Base-by-base conservation (phyloP, 2,113 vertebrate species). In the Spermophilus dauricus region DNA sequence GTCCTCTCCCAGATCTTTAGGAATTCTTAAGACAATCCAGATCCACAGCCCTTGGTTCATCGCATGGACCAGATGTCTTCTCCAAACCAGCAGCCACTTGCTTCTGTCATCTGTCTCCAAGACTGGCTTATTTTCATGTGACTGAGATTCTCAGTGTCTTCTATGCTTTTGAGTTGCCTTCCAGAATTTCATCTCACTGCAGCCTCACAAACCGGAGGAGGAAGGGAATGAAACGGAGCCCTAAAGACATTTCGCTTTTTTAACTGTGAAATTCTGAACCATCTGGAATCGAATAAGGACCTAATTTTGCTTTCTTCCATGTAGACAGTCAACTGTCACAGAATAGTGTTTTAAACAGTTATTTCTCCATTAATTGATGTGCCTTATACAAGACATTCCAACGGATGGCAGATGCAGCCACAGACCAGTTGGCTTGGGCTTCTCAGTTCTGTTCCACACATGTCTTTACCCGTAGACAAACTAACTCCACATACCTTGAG, bases 361-460 rank as follows among this genome's bases (percentile, higher is more conserved):
- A 72, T 53, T 32, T 37, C 7, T 56, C 45, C 45, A 20, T n/a
- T 82, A 8, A n/a, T 12, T 2, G 1, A 45, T 1, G 18, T 0
- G 17, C 20, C 48, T 93, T 51, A 65, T 7, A 5, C 4, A 18
- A 14, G 42, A 84, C 30, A 34, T 63, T 32, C 61, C 8, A 32
- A 48, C 13, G 11, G 6, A 39, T 0, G 18, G 42, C 34, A 24
- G 9, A 26, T 0, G 26, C 20, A 17, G 30, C n/a, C 13, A 17
- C 32, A 72, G 39, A n/a, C n/a, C 4, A 48, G 4, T 0, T n/a
- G 53, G 34, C 4, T 17, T n/a, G n/a, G 24, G n/a, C 16, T 34
- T n/a, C 30, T 5, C 37, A 28, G 11, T 65, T 34, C 48, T 69
- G 11, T 39, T 34, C 37, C 17, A 14, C 4, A 1, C 34, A 5